These are phyloP conservation scores for Spea bombifrons DNA, from an alignment of 2,113 vertebrate species.

Conservation along the genomic window DNA sequence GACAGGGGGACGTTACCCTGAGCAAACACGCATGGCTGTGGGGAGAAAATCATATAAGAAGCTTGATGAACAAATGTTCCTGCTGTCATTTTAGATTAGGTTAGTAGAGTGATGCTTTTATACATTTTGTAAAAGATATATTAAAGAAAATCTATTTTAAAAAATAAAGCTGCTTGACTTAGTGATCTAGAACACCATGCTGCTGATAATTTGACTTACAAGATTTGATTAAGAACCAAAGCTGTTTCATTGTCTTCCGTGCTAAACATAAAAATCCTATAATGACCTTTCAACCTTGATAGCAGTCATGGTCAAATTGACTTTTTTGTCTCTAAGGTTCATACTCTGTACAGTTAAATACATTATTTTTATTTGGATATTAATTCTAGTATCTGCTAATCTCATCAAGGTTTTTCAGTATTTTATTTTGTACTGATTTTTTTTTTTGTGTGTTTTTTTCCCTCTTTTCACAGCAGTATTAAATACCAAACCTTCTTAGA, in stretches of 20 bases:
- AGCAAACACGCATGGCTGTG: slow-evolving; percentile 58
- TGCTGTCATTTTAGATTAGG: slow-evolving; percentile 67
- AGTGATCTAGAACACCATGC: slow-evolving; percentile 49
- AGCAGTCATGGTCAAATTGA: slow-evolving; percentile 65
- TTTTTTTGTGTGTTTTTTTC: slow-evolving; percentile 71
- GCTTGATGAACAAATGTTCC: slow-evolving; percentile 67
- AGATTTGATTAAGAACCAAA: slow-evolving; percentile 50
- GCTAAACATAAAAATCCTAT: slow-evolving; percentile 49
- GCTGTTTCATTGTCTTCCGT: slow-evolving; percentile 46
- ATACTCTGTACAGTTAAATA: slow-evolving; percentile 70
- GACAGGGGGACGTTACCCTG: slow-evolving; percentile 60
- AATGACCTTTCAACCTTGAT: slow-evolving; percentile 71
- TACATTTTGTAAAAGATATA: slow-evolving; percentile 55
- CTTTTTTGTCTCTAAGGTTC: slow-evolving; percentile 69
- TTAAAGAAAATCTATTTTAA: slow-evolving; percentile 45
- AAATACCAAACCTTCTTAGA: slow-evolving; percentile 92
- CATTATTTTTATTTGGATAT: slow-evolving; percentile 79
- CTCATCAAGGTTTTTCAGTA: slow-evolving; percentile 83
- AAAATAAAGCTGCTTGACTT: slow-evolving; percentile 42
- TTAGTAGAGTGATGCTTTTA: slow-evolving; percentile 58
- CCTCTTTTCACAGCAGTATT: slow-evolving; percentile 90
- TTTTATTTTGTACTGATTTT: slow-evolving; percentile 87
- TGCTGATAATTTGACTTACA: slow-evolving; percentile 38
- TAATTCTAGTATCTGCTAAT: slow-evolving; percentile 82
- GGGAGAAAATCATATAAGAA: slow-evolving; percentile 57